Evolutionary conservation across 1,140 invertebrate genomes (phyloP).

Genomic region (Orius insidiosus): DNA sequence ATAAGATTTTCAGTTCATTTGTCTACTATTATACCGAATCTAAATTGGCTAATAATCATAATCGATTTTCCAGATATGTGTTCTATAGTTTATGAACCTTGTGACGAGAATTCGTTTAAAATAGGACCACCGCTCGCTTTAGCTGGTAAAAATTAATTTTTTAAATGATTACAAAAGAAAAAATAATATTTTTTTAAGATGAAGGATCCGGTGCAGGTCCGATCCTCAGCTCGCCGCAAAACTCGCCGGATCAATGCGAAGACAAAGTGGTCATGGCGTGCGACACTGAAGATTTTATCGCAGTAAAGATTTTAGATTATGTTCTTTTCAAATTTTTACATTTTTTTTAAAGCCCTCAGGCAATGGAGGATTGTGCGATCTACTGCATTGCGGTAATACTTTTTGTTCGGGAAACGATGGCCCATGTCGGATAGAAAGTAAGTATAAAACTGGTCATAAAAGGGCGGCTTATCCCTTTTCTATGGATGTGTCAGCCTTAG

Average conservation of each 20-base stretch:
- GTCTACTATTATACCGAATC: too few species aligned
- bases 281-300: slow-evolving; percentile 63
- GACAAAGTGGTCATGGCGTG: slow-evolving; percentile 62
- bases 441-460: slow-evolving; percentile 10
- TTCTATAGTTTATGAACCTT: slow-evolving; percentile 56
- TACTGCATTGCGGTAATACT: slow-evolving; percentile 53
- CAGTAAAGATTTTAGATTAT: slow-evolving; percentile 30
- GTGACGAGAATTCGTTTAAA: slow-evolving; percentile 53
- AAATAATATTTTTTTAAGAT: slow-evolving; percentile 13
- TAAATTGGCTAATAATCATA: too few species aligned
- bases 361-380: slow-evolving; percentile 41
- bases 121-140: slow-evolving; percentile 35
- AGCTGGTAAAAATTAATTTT: slow-evolving; percentile 5
- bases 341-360: slow-evolving; percentile 32
- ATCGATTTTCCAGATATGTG: slow-evolving; percentile 33
- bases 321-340: slow-evolving; percentile 5
- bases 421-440: slow-evolving; percentile 50
- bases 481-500: background rate
- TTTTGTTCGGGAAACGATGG: slow-evolving; percentile 40
- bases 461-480: background rate
- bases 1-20: too few species aligned
- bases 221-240: slow-evolving; percentile 19
- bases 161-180: background rate
- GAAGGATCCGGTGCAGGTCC: slow-evolving; percentile 26
- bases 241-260: slow-evolving; percentile 35